Percentiles rank a stretch among this genome's conserved stretches.
Evolutionary conservation across 2,797 vertebrate genomes (phyloP).

Genomic region (Enteromius thamalakanensis): DNA sequence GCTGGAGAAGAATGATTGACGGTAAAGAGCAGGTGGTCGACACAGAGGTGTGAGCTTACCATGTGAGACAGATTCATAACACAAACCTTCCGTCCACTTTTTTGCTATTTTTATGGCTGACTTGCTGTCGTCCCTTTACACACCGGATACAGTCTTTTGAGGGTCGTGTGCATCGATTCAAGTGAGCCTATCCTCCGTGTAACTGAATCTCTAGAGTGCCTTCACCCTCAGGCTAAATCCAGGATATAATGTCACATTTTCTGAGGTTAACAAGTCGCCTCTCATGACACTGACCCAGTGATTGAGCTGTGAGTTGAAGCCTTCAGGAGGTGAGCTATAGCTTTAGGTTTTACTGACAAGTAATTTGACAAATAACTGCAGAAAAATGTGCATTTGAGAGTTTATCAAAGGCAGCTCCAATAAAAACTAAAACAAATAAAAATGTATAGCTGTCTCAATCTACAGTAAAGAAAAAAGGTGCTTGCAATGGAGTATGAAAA

Average conservation of each 20-base stretch:
- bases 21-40: conserved; percentile 71
- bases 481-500: neutral
- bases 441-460: neutral
- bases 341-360: conserved; percentile 9
- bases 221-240: conserved; percentile 55
- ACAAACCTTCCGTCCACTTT: conserved; percentile 9
- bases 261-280: conserved; percentile 34
- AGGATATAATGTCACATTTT: conserved; percentile 65
- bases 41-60: conserved; percentile 63
- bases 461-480: neutral
- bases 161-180: neutral
- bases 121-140: neutral
- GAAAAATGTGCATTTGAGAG: conserved; percentile 12
- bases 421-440: too few relatives aligned
- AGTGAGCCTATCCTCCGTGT: conserved; percentile 14
- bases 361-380: conserved; percentile 13
- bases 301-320: conserved; percentile 20
- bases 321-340: neutral
- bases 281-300: conserved; percentile 5
- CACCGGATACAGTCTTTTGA: neutral
- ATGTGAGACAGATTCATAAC: conserved; percentile 59
- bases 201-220: conserved; percentile 20
- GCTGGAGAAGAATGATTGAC: conserved; percentile 41
- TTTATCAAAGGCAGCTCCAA: neutral
- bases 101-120: conserved; percentile 2